Conservation (phyloP, 30 jellyfish, hydroid and myxozoan species). For the Catostylus mosaicus region DNA sequence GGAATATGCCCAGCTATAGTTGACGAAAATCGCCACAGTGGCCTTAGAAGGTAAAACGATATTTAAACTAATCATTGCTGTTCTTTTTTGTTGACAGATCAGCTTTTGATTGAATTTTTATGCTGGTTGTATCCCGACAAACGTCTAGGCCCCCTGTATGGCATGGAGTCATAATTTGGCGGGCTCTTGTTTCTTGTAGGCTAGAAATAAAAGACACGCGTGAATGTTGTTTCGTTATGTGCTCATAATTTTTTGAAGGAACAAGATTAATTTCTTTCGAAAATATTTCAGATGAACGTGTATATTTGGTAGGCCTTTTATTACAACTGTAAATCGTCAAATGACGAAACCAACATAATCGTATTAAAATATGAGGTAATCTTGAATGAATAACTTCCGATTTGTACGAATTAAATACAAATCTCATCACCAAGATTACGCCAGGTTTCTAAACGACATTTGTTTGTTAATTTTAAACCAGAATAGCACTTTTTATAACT, state of each 20-base stretch:
- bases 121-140: background rate
- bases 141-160: too few species aligned
- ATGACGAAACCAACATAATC: too few species aligned
- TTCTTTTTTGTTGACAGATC: background rate
- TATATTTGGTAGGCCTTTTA: too few species aligned
- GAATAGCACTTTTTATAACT: too few species aligned
- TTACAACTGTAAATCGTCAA: too few species aligned
- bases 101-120: background rate
- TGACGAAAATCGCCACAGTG: slow-evolving; percentile 69
- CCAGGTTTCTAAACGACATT: background rate
- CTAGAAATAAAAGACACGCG: too few species aligned
- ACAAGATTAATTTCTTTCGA: too few species aligned
- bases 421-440: background rate
- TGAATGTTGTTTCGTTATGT: too few species aligned
- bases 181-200: background rate
- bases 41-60: slow-evolving; percentile 27
- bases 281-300: too few species aligned
- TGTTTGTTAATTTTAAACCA: too few species aligned
- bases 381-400: background rate
- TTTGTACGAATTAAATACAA: background rate
- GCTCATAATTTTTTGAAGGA: too few species aligned
- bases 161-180: background rate
- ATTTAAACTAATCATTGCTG: background rate
- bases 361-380: too few species aligned
- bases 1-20: slow-evolving; percentile 8